Evolutionary conservation across 2,113 vertebrate genomes (phyloP).

Genomic region (Myotis davidii): DNA sequence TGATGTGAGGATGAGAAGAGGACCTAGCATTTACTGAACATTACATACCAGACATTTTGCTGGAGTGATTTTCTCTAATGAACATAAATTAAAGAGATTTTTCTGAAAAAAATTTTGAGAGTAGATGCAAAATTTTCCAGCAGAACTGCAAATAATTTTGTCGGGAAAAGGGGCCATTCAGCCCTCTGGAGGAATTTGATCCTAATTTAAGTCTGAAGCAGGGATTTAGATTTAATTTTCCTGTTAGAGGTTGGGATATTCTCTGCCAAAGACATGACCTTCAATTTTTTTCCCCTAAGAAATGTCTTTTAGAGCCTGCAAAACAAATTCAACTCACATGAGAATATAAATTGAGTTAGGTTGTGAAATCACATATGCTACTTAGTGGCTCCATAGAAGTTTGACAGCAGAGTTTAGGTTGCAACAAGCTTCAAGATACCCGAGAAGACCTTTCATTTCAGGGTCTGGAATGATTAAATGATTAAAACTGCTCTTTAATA

Average conservation of each 20-base stretch:
- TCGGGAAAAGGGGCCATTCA: neutral
- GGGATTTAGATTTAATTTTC: conserved; percentile 70
- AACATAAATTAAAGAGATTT: conserved; percentile 29
- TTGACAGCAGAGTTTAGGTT: conserved; percentile 56
- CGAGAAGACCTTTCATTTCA: conserved; percentile 61
- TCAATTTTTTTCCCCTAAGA: neutral
- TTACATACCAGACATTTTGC: neutral
- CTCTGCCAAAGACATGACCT: conserved; percentile 64
- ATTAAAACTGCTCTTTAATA: conserved; percentile 77
- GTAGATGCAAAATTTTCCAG: conserved; percentile 22
- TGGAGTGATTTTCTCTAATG: neutral
- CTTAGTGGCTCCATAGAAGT: conserved; percentile 2
- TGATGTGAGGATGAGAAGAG: neutral
- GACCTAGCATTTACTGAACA: neutral
- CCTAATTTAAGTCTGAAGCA: conserved; percentile 39
- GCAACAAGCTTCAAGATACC: conserved; percentile 16
- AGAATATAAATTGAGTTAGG: conserved; percentile 60
- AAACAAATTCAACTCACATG: conserved; percentile 59
- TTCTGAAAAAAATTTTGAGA: conserved; percentile 21
- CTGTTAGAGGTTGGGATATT: conserved; percentile 34
- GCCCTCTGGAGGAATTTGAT: conserved; percentile 56
- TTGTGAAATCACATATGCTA: conserved; percentile 50
- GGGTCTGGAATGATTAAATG: conserved; percentile 68
- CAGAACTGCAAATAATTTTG: conserved; percentile 18
- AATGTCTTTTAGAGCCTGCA: conserved; percentile 52